Percentiles rank a stretch among this genome's conserved stretches.
phyloP scores from a whole-genome alignment of 1,140 invertebrate species.

The Nephotettix cincticeps region DNA sequence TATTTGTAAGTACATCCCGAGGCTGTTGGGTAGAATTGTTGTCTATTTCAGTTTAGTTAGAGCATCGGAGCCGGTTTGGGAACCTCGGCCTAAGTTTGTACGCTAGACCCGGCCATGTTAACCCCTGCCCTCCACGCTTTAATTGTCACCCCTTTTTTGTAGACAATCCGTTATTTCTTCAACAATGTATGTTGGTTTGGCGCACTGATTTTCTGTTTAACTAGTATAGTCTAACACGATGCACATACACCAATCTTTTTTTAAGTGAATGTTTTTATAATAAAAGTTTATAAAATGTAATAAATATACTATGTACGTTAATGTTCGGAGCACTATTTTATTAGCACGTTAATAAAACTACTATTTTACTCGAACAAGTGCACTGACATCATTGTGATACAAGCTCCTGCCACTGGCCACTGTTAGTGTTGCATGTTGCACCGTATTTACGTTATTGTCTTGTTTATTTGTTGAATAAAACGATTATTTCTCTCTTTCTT shows the following conservation, averaged over 20 bases:
- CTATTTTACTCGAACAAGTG: slow-evolving; percentile 27
- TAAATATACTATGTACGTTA: slow-evolving; percentile 28
- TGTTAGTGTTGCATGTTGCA: slow-evolving; percentile 11
- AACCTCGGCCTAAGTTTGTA: slow-evolving; percentile 18
- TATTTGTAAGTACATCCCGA: not conserved
- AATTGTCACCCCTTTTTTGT: not conserved
- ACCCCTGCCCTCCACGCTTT: not conserved
- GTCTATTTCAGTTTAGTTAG: not conserved
- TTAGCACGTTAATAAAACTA: slow-evolving; percentile 25
- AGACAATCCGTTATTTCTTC: slow-evolving; percentile 29
- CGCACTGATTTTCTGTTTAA: slow-evolving; percentile 18
- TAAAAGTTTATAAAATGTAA: slow-evolving; percentile 21
- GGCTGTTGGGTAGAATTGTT: not conserved
- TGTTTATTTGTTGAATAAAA: slow-evolving; percentile 18
- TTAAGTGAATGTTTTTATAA: slow-evolving; percentile 25
- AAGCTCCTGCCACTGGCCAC: slow-evolving; percentile 24
- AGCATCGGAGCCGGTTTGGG: not conserved
- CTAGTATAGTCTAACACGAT: slow-evolving; percentile 25
- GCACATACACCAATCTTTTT: slow-evolving; percentile 29
- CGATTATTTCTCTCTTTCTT: slow-evolving; percentile 13
- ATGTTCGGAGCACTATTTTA: slow-evolving; percentile 27
- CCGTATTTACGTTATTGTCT: not conserved
- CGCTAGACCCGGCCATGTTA: not conserved
- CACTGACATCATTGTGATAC: slow-evolving; percentile 23
- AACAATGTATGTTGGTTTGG: slow-evolving; percentile 20